Base-by-base conservation (phyloP, 2,888 invertebrate species). In the Eupithecia vulgata region DNA sequence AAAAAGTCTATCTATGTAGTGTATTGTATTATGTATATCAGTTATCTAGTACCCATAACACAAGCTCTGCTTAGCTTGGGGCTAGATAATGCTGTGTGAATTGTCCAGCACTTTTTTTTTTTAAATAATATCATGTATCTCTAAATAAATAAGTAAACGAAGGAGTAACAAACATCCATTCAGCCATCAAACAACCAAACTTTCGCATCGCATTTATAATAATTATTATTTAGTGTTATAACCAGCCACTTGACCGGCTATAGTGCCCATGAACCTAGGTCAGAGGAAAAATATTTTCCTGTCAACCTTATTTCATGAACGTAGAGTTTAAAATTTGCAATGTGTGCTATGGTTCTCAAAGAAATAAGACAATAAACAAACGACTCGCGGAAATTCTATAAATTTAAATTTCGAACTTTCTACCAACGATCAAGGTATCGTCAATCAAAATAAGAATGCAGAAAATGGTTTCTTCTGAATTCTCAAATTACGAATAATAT, bases 241-340 rank as follows among this genome's bases (percentile, higher is more conserved):
- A 52, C 0, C 4, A 21, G n/a, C 25, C 57, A 57, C 48, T 52
- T 21, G n/a, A n/a, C 25, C 10, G 25, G 30, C 30, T 4, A n/a
- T n/a, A 30, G 21, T 57, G 57, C 25, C 57, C 57, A 12, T 57
- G 57, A 57, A 57, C 57, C 57, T 57, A 57, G 57, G 57, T 57
- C 57, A 57, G 21, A 57, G 57, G 57, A 57, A 57, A 57, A 52
- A 4, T 52, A 21, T 10, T 52, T 8, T 13, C 3, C 4, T 12
- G 10, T 57, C 21, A 21, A 21, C 52, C 12, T 57, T 57, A 57
- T 21, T 13, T 21, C 21, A 12, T 52, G 3, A 5, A 8, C 10
- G 21, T 52, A 52, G 52, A 10, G n/a, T n/a, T 48, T 0, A 48
- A 48, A 48, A 8, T 48, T 48, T 7, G 0, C 4, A 52, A n/a